phyloP scores from a whole-genome alignment of 2,888 invertebrate species.

The Gortyna flavago region DNA sequence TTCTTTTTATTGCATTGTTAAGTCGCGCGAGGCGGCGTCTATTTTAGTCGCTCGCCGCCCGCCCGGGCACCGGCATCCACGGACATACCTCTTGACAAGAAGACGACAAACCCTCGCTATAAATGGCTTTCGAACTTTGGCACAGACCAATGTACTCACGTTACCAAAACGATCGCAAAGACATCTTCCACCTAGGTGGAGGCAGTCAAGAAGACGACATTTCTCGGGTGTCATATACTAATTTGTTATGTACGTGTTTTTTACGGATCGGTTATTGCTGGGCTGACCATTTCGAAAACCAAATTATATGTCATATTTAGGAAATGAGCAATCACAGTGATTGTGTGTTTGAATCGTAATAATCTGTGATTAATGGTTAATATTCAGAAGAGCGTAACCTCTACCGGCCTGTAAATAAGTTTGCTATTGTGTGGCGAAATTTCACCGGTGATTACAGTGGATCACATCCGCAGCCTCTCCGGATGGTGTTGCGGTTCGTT shows the following conservation, averaged over 20 bases:
- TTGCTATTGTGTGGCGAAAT: slow-evolving; percentile 87
- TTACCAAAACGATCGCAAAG: slow-evolving; percentile 69
- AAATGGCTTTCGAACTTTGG: slow-evolving; percentile 86
- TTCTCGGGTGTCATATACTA: slow-evolving; percentile 48
- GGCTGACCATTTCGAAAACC: slow-evolving; percentile 56
- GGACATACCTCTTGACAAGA: slow-evolving; percentile 86
- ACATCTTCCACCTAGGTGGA: slow-evolving; percentile 63
- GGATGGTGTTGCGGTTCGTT: slow-evolving; percentile 87
- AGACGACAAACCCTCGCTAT: slow-evolving; percentile 87
- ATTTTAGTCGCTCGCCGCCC: slow-evolving; percentile 87
- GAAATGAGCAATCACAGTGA: slow-evolving; percentile 81
- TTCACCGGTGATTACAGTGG: slow-evolving; percentile 87
- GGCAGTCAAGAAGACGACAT: slow-evolving; percentile 56
- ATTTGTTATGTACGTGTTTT: slow-evolving; percentile 7
- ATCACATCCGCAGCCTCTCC: slow-evolving; percentile 85
- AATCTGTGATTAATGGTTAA: slow-evolving; percentile 82
- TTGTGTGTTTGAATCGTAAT: slow-evolving; percentile 73
- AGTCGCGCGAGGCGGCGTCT: slow-evolving; percentile 86
- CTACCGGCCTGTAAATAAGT: slow-evolving; percentile 74
- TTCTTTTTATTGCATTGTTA: slow-evolving; percentile 91
- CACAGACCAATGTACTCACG: slow-evolving; percentile 68
- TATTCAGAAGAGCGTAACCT: slow-evolving; percentile 86
- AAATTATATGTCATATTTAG: slow-evolving; percentile 74
- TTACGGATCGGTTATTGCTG: slow-evolving; percentile 14
- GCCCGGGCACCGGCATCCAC: slow-evolving; percentile 86